phyloP scores from a whole-genome alignment of 2,888 invertebrate genomes.

The Agonopterix heracliana region DNA sequence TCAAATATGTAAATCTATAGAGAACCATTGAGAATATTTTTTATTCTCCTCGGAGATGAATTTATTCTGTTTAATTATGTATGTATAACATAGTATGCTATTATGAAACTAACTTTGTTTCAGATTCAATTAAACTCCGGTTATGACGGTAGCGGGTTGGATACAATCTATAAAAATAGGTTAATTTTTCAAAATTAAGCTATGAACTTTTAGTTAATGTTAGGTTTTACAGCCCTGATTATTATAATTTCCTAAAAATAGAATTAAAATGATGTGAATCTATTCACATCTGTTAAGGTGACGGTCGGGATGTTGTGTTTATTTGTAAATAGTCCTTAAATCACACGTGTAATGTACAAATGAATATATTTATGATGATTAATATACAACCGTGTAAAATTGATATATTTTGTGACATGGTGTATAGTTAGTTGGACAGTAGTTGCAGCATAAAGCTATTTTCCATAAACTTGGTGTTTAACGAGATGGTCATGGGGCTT shows the following conservation, averaged over 20 bases:
- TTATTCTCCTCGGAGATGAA: too few species aligned
- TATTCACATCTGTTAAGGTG: slow-evolving; percentile 22
- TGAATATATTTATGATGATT: slow-evolving; percentile 61
- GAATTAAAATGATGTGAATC: slow-evolving; percentile 47
- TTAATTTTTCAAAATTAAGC: slow-evolving; percentile 4
- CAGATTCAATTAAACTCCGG: too few species aligned
- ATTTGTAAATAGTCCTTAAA: slow-evolving; percentile 66
- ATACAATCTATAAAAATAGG: neutral
- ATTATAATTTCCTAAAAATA: slow-evolving; percentile 37
- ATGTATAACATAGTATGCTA: neutral
- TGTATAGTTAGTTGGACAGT: slow-evolving; percentile 48
- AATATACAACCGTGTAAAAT: slow-evolving; percentile 55
- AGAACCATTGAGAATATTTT: too few species aligned
- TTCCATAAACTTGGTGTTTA: slow-evolving; percentile 47
- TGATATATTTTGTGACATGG: slow-evolving; percentile 71
- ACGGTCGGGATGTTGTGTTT: slow-evolving; percentile 52
- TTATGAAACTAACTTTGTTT: neutral
- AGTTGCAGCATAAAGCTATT: slow-evolving; percentile 47
- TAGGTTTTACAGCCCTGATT: slow-evolving; percentile 61
- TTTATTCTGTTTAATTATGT: neutral
- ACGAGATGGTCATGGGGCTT: slow-evolving; percentile 46
- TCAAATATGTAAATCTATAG: too few species aligned
- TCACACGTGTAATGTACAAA: slow-evolving; percentile 69
- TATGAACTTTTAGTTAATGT: slow-evolving; percentile 31
- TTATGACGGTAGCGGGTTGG: too few species aligned